Evolutionary conservation across 53 echinoderm and acorn worm species (phyloP).

Genomic region (Pentamera pediparva): DNA sequence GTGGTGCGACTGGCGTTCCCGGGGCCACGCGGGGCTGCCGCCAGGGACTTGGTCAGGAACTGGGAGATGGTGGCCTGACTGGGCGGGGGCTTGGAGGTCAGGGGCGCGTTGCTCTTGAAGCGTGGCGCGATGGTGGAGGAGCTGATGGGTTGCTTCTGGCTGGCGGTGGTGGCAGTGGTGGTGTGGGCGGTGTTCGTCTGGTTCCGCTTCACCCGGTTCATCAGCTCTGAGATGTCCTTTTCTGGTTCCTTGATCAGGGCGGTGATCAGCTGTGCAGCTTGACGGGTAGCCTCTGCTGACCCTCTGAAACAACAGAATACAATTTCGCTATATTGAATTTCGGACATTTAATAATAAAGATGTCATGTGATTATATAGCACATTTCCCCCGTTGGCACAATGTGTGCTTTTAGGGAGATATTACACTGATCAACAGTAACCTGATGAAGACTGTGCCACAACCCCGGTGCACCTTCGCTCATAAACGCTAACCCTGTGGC

Average conservation of each 20-base stretch:
- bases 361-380: no score
- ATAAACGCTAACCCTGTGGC: no score
- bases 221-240: conserved; percentile 79
- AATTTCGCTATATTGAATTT: no score
- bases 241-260: conserved; percentile 98
- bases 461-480: no score
- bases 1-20: conserved; percentile 18
- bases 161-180: conserved; percentile 33
- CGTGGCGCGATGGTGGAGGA: conserved; percentile 29
- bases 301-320: no score
- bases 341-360: no score
- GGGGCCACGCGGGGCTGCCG: conserved; percentile 23
- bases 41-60: conserved; percentile 28
- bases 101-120: conserved; percentile 31
- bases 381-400: no score
- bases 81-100: conserved; percentile 56
- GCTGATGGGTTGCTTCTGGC: conserved; percentile 12
- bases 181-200: conserved; percentile 37
- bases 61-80: conserved; percentile 48
- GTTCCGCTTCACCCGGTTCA: conserved; percentile 66
- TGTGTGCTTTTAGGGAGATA: no score
- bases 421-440: no score
- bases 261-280: conserved; percentile 89
- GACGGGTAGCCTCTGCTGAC: conserved; percentile 91
- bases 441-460: no score